Conservation (phyloP, 2,113 vertebrate species). For the Gnathonemus longibarbis region DNA sequence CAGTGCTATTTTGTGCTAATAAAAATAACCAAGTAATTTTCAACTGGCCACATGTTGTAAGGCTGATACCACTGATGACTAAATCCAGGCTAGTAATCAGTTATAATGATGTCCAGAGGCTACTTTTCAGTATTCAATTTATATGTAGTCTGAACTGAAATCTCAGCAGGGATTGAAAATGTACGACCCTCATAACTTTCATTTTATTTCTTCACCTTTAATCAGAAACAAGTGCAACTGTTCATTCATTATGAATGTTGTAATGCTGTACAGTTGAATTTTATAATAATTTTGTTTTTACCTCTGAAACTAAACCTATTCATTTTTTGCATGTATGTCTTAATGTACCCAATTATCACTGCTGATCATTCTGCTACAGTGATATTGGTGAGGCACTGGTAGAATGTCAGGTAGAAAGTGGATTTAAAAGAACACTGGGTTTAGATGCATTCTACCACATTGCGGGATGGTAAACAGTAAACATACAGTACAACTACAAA, state of each 20-base stretch:
- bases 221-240: neutral
- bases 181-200: neutral
- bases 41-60: neutral
- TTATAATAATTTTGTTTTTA: neutral
- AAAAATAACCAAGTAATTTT: slow-evolving; percentile 10
- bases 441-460: neutral
- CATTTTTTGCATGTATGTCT: neutral
- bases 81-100: slow-evolving; percentile 2
- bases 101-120: neutral
- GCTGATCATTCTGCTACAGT: neutral
- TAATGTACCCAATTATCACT: neutral
- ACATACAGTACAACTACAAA: neutral
- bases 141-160: neutral
- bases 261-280: neutral
- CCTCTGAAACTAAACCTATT: neutral
- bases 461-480: neutral
- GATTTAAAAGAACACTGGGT: neutral
- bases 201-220: neutral
- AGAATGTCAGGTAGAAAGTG: neutral
- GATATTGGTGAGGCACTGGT: neutral
- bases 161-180: neutral
- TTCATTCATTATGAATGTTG: neutral
- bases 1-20: slow-evolving; percentile 1
- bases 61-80: neutral
- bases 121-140: neutral